Evolutionary conservation across 2,113 vertebrate genomes (phyloP).

Genomic region (Melanostigma gelatinosum): DNA sequence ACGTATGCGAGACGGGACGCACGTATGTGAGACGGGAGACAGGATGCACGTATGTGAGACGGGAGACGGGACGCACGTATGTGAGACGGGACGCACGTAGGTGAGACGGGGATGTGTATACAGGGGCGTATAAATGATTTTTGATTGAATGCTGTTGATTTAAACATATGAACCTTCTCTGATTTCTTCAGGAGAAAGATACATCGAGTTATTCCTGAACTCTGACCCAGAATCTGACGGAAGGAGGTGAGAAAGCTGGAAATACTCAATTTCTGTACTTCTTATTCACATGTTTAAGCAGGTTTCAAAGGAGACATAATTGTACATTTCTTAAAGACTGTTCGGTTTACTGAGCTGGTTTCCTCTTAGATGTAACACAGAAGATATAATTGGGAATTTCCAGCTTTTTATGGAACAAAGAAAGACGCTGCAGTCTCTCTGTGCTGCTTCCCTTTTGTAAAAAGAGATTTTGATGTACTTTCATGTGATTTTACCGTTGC

Average conservation of each 20-base stretch:
- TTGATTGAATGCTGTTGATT: not conserved
- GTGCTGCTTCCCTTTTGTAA: not conserved
- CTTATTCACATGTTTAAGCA: not conserved
- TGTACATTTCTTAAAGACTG: not conserved
- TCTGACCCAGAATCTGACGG: constrained; percentile 34
- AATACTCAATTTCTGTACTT: not conserved
- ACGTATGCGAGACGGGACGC: too few species aligned
- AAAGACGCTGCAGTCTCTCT: not conserved
- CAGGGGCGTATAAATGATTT: too few species aligned
- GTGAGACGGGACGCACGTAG: too few species aligned
- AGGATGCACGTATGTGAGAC: too few species aligned
- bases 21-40: too few species aligned
- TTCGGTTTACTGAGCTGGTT: not conserved
- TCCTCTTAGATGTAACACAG: not conserved
- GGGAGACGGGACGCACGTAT: too few species aligned
- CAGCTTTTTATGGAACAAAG: not conserved
- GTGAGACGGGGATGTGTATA: too few species aligned
- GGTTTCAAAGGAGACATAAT: not conserved
- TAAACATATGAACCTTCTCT: not conserved
- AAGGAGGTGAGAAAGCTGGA: constrained; percentile 28
- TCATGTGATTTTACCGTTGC: not conserved
- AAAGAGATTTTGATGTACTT: not conserved
- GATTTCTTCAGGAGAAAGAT: constrained; percentile 82
- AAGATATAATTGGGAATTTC: not conserved
- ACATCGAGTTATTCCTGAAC: constrained; percentile 91